Percentiles rank a stretch among this genome's conserved stretches.
These are phyloP conservation scores for Erpobdella octoculata DNA, from an alignment of 2,888 invertebrate genomes.

Conservation along the genomic window DNA sequence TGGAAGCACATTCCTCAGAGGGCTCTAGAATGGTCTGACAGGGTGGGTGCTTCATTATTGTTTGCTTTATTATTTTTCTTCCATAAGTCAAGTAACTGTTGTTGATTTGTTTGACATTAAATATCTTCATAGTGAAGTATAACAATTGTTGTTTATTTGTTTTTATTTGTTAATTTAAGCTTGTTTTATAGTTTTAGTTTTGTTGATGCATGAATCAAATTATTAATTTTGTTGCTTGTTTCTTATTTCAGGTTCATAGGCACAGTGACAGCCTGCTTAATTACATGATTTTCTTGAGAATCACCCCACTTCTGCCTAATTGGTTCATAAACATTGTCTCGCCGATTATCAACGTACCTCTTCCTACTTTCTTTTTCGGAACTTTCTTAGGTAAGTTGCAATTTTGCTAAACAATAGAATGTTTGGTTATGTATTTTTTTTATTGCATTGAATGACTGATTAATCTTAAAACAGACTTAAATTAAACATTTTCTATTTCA, in stretches of 20 bases:
- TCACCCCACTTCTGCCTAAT: slow-evolving; percentile 94
- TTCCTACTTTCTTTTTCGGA: slow-evolving; percentile 82
- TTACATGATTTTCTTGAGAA: slow-evolving; percentile 90
- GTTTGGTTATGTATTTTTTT: background rate
- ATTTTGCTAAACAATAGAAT: background rate
- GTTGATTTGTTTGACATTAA: too few relatives aligned
- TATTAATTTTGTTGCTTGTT: slow-evolving; percentile 3
- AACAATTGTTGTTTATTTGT: too few relatives aligned
- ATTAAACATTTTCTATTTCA: too few relatives aligned
- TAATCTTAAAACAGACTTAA: too few relatives aligned
- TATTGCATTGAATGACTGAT: background rate
- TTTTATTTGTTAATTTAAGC: too few relatives aligned
- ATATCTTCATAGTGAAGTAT: too few relatives aligned
- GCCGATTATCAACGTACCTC: slow-evolving; percentile 89
- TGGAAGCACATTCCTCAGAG: slow-evolving; percentile 78
- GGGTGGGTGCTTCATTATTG: background rate
- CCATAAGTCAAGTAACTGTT: background rate
- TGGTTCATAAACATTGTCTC: slow-evolving; percentile 97
- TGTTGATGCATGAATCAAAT: background rate
- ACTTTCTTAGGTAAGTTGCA: slow-evolving; percentile 74
- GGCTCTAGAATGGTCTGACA: slow-evolving; percentile 53
- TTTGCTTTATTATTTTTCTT: background rate
- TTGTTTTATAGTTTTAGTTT: too few relatives aligned
- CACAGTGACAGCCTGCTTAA: slow-evolving; percentile 82
- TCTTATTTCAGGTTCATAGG: slow-evolving; percentile 54